Percentiles rank a stretch among this genome's conserved stretches.
Evolutionary conservation across 2,797 vertebrate genomes (phyloP).

Genomic region (Carapus acus): DNA sequence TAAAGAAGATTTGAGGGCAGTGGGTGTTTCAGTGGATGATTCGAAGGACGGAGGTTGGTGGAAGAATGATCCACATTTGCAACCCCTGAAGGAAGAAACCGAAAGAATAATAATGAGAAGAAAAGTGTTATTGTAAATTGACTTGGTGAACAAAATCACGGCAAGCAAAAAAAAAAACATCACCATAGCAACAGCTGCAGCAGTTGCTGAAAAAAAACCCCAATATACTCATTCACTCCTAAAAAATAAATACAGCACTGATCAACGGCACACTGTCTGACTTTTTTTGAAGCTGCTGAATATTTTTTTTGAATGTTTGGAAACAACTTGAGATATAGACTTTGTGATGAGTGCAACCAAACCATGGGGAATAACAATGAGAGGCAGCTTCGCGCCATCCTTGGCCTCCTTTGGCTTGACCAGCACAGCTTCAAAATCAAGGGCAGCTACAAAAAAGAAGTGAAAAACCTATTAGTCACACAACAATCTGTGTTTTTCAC

Average conservation of each 20-base stretch:
- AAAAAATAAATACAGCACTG: slow-evolving; percentile 15
- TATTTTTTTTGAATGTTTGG: not conserved
- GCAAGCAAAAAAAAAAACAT: slow-evolving; percentile 15
- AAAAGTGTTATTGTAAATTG: too few relatives aligned
- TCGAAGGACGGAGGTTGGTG: too few relatives aligned
- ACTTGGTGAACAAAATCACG: too few relatives aligned
- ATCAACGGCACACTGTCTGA: slow-evolving; percentile 13
- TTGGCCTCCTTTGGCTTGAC: slow-evolving; percentile 76
- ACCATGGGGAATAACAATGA: slow-evolving; percentile 91
- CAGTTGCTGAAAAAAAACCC: slow-evolving; percentile 16
- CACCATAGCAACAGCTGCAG: slow-evolving; percentile 34
- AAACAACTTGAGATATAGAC: not conserved
- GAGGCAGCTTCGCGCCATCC: slow-evolving; percentile 76
- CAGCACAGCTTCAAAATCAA: slow-evolving; percentile 89
- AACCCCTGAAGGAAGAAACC: not conserved
- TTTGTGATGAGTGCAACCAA: slow-evolving; percentile 40
- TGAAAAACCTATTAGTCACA: slow-evolving; percentile 3
- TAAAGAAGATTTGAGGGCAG: too few relatives aligned
- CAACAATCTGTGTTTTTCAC: not conserved
- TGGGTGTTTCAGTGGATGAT: too few relatives aligned
- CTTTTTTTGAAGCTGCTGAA: too few relatives aligned
- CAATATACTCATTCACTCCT: slow-evolving; percentile 8
- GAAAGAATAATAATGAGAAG: too few relatives aligned
- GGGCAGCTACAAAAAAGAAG: slow-evolving; percentile 67
- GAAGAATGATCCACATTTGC: too few relatives aligned